phyloP scores from a whole-genome alignment of 2,113 vertebrate species.

The Gymnarchus niloticus region DNA sequence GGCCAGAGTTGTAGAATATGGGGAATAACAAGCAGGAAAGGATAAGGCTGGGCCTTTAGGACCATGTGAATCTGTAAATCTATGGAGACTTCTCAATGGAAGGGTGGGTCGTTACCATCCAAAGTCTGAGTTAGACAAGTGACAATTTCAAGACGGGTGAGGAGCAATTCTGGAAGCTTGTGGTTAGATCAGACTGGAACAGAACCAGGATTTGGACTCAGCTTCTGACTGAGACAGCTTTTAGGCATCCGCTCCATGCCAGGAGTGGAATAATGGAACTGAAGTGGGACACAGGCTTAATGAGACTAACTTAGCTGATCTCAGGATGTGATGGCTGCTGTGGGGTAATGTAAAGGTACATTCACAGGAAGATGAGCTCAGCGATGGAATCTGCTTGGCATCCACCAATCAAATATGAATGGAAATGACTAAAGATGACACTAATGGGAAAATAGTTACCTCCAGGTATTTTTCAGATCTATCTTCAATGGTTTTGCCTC shows the following conservation, averaged over 20 bases:
- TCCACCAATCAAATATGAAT: not conserved
- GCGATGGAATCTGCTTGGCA: not conserved
- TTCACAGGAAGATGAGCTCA: not conserved
- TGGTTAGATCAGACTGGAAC: not conserved
- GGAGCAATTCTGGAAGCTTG: not conserved
- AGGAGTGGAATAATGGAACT: conserved; percentile 4
- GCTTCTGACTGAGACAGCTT: not conserved
- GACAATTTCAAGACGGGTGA: not conserved
- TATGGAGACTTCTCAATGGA: not conserved
- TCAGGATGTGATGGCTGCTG: not conserved
- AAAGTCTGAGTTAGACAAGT: not conserved
- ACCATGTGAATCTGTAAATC: not conserved
- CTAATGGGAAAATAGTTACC: not conserved
- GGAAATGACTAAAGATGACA: not conserved
- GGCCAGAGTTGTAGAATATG: no score
- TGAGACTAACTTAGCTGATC: not conserved
- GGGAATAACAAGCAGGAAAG: not conserved
- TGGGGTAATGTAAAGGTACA: not conserved
- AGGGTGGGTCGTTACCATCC: not conserved
- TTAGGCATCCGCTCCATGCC: not conserved
- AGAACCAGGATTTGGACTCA: not conserved
- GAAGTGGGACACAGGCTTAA: not conserved
- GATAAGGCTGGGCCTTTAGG: not conserved
- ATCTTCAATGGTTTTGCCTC: not conserved
- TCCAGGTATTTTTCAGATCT: not conserved